Evolutionary conservation across 2,888 invertebrate genomes (phyloP), one percentile per base, ranked within the genome.

Genomic region (Lymantria monacha): DNA sequence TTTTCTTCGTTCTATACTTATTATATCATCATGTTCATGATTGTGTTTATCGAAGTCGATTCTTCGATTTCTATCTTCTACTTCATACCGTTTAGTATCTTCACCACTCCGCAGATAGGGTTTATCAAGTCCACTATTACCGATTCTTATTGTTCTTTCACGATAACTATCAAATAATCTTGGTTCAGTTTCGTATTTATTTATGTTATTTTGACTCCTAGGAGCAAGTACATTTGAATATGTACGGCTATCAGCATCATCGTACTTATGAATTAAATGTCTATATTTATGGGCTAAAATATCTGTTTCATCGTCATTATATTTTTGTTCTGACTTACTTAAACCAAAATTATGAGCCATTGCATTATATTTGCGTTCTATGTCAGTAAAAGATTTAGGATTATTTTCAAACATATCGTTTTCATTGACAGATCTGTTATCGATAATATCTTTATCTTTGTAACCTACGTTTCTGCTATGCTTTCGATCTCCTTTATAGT

Each of bases 1-100:
- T 48, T 75, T 80, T 50, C 77, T 76, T 65, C 84, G 76, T 14
- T 83, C 81, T 33, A 53, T 11, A 55, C 72, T 72, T 7, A 85
- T 51, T 3, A 61, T 57, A 42, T 81, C 79, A 13, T 70, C 63
- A 0, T 60, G 44, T 11, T 52, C 49, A 3, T 14, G 9, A 13
- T 31, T n/a, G 8, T 5, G 37, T 49, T 63, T 37, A 30, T 41
- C 58, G 2, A 30, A 42, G 7, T 30, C 30, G 1, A 3, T 66
- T 47, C 51, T 54, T 46, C 52, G 55, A 9, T 45, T 48, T 33
- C 30, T 55, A 38, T 61, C 60, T 9, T 47, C 50, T 31, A 44
- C 46, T 30, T 51, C 66, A 37, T 44, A 33, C 14, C 55, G 68
- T 38, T 55, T 61, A 7, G 58, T 53, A 30, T 51, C 50, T 22